A percentile compares a stretch with the other conserved stretches of the same genome.
Conservation (phyloP, 1,140 invertebrate species). For the Cydia amplana region DNA sequence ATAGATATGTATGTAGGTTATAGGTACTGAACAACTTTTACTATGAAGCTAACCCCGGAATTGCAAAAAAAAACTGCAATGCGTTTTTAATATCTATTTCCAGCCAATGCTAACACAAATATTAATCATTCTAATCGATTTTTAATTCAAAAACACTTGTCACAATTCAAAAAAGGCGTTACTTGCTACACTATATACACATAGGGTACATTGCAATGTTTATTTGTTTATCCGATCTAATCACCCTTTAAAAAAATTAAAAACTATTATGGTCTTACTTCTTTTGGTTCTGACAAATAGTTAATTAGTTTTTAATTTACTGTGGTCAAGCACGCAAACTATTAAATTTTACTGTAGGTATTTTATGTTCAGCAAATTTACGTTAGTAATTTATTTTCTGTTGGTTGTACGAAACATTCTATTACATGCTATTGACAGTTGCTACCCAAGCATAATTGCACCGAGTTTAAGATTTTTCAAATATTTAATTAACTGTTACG, state of each 20-base stretch:
- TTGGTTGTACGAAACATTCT: neutral
- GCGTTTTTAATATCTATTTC: neutral
- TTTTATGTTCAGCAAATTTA: conserved; percentile 24
- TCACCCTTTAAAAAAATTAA: neutral
- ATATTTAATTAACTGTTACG: no score
- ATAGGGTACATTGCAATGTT: neutral
- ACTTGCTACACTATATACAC: neutral
- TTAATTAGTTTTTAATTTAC: conserved; percentile 50
- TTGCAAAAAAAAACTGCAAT: neutral
- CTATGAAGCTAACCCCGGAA: no score
- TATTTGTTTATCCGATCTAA: conserved; percentile 23
- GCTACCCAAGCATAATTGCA: neutral
- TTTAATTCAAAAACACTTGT: neutral
- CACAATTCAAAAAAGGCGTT: conserved; percentile 16
- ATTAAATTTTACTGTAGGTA: conserved; percentile 39
- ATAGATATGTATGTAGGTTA: no score
- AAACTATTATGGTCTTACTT: neutral
- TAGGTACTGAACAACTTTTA: no score
- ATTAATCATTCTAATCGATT: conserved; percentile 11
- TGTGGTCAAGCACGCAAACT: conserved; percentile 43
- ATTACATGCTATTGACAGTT: neutral
- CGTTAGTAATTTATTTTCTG: neutral
- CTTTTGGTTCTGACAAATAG: conserved; percentile 14
- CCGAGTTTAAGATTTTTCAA: no score
- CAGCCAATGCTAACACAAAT: neutral